Evolutionary conservation across 2,888 invertebrate genomes (phyloP).

Genomic region (Eustalomyia histrio): DNA sequence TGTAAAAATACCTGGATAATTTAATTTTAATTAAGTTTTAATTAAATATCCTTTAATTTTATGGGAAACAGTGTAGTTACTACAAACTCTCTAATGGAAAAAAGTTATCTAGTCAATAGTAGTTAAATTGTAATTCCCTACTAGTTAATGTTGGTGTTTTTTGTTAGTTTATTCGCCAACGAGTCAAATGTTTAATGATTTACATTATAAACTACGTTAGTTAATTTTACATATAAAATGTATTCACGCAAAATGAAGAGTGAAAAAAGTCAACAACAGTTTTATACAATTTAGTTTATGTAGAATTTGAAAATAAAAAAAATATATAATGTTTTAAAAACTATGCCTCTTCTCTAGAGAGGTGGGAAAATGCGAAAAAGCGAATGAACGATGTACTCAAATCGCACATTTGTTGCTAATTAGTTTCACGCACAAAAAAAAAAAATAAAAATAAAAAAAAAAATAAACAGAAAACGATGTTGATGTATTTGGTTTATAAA

Average conservation of each 20-base stretch:
- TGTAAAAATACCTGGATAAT: no score
- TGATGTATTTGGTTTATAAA: constrained; percentile 42
- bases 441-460: constrained; percentile 15
- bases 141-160: neutral
- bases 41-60: no score
- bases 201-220: constrained; percentile 50
- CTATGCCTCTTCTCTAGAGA: constrained; percentile 59
- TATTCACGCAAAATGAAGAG: constrained; percentile 21
- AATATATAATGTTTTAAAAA: constrained; percentile 36
- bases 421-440: constrained; percentile 61
- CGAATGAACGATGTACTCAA: constrained; percentile 33
- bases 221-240: constrained; percentile 50
- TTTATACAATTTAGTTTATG: constrained; percentile 33
- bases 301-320: constrained; percentile 25
- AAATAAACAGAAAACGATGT: constrained; percentile 32
- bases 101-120: constrained; percentile 45
- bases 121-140: constrained; percentile 30
- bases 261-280: constrained; percentile 41
- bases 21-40: no score
- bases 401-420: constrained; percentile 66
- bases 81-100: constrained; percentile 26
- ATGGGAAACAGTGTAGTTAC: neutral
- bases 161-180: constrained; percentile 9
- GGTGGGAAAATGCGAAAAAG: constrained; percentile 10
- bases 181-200: constrained; percentile 53